A percentile compares a stretch with the other conserved stretches of the same genome.
Conservation (phyloP, 1,140 invertebrate genomes). For the Gonioctena quinquepunctata region DNA sequence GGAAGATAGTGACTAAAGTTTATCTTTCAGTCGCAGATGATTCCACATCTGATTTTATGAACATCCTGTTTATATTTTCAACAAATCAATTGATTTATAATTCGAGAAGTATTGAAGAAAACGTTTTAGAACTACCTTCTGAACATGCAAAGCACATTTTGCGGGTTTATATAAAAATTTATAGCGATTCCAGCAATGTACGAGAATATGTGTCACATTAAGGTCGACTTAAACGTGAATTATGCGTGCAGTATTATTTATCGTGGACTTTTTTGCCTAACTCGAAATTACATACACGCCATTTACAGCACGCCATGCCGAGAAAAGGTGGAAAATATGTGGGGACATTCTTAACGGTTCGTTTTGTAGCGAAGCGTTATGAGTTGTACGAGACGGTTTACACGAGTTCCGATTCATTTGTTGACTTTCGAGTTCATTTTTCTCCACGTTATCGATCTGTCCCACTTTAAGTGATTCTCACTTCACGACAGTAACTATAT, state of each 20-base stretch:
- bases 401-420: neutral
- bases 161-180: slow-evolving; percentile 3
- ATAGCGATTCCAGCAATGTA: neutral
- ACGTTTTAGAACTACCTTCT: neutral
- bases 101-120: neutral
- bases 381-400: neutral
- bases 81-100: neutral
- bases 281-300: neutral
- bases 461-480: too few species aligned
- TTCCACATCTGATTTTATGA: too few species aligned
- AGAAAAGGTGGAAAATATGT: slow-evolving; percentile 1
- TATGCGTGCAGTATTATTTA: slow-evolving; percentile 1
- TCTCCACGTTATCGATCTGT: too few species aligned
- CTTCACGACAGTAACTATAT: too few species aligned
- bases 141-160: neutral
- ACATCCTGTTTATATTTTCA: too few species aligned
- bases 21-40: too few species aligned
- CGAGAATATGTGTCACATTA: slow-evolving; percentile 5
- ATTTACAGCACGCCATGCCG: neutral
- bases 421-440: too few species aligned
- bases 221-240: neutral
- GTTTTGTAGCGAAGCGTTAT: neutral
- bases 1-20: too few species aligned
- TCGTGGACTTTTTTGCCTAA: neutral
- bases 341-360: neutral